Evolutionary conservation across 2,888 invertebrate species (phyloP).

Genomic region (Villa cingulata): DNA sequence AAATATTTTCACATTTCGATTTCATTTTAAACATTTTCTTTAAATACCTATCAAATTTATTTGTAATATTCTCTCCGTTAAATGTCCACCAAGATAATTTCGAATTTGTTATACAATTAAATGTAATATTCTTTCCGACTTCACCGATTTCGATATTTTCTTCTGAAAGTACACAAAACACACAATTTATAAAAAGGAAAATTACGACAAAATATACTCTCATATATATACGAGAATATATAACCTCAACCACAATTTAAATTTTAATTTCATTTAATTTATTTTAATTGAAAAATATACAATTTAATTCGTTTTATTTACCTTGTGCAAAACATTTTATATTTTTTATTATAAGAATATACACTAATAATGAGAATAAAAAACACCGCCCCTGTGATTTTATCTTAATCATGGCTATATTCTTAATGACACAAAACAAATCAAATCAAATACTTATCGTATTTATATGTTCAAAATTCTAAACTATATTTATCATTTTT

Average conservation of each 20-base stretch:
- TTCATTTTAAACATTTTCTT: too few species aligned
- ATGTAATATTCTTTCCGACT: conserved; percentile 38
- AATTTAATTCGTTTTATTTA: conserved; percentile 4
- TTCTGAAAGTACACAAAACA: too few species aligned
- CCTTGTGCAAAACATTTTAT: conserved; percentile 8
- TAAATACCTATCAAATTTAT: conserved; percentile 38
- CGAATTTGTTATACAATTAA: conserved; percentile 41
- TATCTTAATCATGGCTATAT: conserved; percentile 9
- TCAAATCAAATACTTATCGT: too few species aligned
- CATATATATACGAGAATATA: not conserved
- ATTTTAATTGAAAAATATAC: too few species aligned
- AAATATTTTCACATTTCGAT: too few species aligned
- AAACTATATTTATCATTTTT: too few species aligned
- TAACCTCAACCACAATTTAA: not conserved
- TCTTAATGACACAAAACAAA: too few species aligned
- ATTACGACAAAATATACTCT: too few species aligned
- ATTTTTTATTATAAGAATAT: conserved; percentile 7
- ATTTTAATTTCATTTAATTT: too few species aligned
- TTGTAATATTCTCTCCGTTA: conserved; percentile 42
- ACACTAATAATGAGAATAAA: conserved; percentile 9
- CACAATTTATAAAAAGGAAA: not conserved
- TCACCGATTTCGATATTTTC: conserved; percentile 13
- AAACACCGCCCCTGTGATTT: conserved; percentile 14
- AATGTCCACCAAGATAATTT: conserved; percentile 46
- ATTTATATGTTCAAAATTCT: too few species aligned